These are phyloP conservation scores for Drosophila chauvacae DNA, from an alignment of 1,140 invertebrate genomes.

Conservation along the genomic window DNA sequence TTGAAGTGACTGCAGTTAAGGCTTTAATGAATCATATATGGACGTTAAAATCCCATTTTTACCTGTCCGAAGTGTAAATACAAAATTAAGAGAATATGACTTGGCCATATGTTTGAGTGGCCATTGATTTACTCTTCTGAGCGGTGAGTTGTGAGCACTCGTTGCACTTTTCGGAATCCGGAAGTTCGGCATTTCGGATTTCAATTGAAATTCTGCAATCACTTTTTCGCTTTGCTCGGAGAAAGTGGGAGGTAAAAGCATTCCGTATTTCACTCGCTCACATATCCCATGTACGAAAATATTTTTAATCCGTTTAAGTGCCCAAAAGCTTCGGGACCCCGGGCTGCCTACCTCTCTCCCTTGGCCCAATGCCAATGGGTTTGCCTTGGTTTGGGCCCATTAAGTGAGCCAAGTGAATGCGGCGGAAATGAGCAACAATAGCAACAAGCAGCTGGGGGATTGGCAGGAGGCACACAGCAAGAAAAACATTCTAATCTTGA, in stretches of 20 bases:
- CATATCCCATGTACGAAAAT: slow-evolving; percentile 82
- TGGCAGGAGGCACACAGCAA: slow-evolving; percentile 3
- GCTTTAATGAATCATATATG: background rate
- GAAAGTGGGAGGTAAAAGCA: slow-evolving; percentile 6
- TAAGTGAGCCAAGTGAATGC: slow-evolving; percentile 81
- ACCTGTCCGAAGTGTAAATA: slow-evolving; percentile 16
- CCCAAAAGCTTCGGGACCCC: slow-evolving; percentile 25
- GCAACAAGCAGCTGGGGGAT: slow-evolving; percentile 73
- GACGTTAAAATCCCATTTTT: background rate
- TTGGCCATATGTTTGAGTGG: slow-evolving; percentile 17
- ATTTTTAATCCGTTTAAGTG: slow-evolving; percentile 83
- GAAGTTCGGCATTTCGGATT: slow-evolving; percentile 7
- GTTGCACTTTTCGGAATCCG: slow-evolving; percentile 24
- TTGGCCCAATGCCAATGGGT: slow-evolving; percentile 33
- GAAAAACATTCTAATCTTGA: background rate
- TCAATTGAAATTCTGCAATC: slow-evolving; percentile 51
- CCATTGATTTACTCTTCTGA: slow-evolving; percentile 21
- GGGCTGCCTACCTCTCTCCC: slow-evolving; percentile 3
- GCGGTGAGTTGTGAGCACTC: background rate
- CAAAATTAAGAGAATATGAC: slow-evolving; percentile 37
- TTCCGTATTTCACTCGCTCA: slow-evolving; percentile 57
- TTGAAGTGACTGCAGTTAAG: background rate
- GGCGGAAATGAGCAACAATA: slow-evolving; percentile 81
- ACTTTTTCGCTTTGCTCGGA: slow-evolving; percentile 30
- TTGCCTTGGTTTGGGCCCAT: slow-evolving; percentile 59